These are phyloP conservation scores for Rotaria magnacalcarata DNA, from an alignment of 2,888 invertebrate genomes.

Conservation along the genomic window DNA sequence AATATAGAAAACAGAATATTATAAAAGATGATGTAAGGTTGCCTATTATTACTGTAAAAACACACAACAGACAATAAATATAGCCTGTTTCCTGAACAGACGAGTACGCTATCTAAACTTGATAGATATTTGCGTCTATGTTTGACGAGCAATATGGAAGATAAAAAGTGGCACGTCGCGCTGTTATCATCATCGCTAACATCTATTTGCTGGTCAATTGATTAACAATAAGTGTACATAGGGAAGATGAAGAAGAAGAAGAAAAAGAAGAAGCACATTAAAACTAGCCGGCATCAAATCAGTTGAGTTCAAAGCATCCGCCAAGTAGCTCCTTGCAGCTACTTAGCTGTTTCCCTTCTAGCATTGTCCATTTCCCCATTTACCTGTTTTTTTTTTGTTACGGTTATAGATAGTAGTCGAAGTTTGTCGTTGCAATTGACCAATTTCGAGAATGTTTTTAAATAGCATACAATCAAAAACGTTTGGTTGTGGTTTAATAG, in stretches of 20 bases:
- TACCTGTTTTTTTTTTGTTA: neutral
- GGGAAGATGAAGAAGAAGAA: neutral
- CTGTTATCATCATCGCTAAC: neutral
- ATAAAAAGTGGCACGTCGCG: neutral
- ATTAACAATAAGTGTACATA: neutral
- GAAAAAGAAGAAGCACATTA: neutral
- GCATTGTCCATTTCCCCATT: neutral
- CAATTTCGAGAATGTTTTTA: neutral
- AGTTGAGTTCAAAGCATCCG: neutral
- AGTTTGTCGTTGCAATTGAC: neutral
- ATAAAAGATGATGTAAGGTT: conserved; percentile 15
- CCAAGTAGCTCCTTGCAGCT: neutral
- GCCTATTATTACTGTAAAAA: neutral
- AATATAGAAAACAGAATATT: neutral
- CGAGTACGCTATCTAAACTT: neutral
- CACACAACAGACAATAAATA: neutral
- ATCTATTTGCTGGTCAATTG: neutral
- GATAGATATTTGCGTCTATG: neutral
- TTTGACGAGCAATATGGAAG: neutral
- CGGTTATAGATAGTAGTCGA: neutral
- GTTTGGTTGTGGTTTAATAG: neutral
- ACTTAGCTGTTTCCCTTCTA: neutral
- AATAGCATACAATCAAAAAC: neutral
- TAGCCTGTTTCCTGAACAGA: neutral
- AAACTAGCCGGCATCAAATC: neutral